Evolutionary conservation across 2,113 vertebrate species (phyloP), one percentile per base, ranked within the genome.

Genomic region (Eurypyga helias): DNA sequence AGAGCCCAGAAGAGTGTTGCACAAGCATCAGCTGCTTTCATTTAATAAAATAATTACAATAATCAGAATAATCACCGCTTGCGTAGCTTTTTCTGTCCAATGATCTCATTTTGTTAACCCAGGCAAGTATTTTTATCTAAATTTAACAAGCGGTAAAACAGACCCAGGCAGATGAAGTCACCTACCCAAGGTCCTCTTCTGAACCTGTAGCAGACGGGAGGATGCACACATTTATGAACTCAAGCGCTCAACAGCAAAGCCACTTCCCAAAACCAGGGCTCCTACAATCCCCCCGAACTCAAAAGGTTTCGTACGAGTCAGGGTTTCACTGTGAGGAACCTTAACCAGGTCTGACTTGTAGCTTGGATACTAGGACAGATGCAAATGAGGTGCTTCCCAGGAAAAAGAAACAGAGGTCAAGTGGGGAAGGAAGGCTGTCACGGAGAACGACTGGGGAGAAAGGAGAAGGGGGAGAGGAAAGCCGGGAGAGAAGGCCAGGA

Each of bases 31-130:
- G 77, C 64, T 92, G 92, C 36, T 86, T 97, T 84, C 62, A 45
- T 90, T 97, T 95, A 89, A 91, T 96, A 90, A 90, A 93, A 75
- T 84, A 92, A 96, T 97, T 86, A 66, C n/a, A 69, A 85, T 83
- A 71, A 80, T 86, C 49, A 14, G 36, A 36, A n/a, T 95, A 95
- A 86, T 80, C 78, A 79, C 89, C 45, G 54, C 41, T 69, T 54
- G 52, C 28, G 38, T 67, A 31, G 55, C 49, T 52, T 48, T 83
- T 92, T 94, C 84, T 48, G 62, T 78, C 67, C 85, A 78, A 1
- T 58, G 58, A 80, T 90, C 62, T 83, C 94, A 25, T 89, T 84
- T 92, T 84, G 82, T 54, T 90, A 91, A 95, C 52, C 33, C 21
- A 36, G 75, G 43, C 51, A 51, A 88, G 38, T 46, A 34, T 54